These are phyloP conservation scores for Neodiprion lecontei DNA, from an alignment of 1,140 invertebrate genomes.

Conservation along the genomic window DNA sequence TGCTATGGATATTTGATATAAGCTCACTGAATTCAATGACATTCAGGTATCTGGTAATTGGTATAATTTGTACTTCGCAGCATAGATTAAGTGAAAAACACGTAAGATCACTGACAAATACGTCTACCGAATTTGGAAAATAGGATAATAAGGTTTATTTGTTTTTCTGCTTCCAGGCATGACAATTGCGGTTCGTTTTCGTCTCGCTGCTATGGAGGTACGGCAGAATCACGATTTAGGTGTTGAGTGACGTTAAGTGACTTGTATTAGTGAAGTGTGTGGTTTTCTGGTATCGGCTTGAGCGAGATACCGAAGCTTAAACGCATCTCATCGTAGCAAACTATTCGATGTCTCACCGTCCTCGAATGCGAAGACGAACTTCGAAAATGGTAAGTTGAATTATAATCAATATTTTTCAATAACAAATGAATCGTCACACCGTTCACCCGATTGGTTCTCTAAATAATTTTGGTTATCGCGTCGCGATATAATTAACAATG, in stretches of 20 bases:
- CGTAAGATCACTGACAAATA: no score
- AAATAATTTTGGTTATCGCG: no score
- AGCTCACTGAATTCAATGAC: no score
- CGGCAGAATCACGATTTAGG: neutral
- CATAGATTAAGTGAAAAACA: no score
- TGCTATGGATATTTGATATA: no score
- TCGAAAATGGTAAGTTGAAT: neutral
- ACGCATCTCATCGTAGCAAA: neutral
- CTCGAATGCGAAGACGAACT: neutral
- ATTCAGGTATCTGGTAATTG: no score
- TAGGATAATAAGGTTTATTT: neutral
- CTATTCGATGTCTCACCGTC: neutral
- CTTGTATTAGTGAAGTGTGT: neutral
- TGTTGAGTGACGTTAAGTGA: slow-evolving; percentile 2
- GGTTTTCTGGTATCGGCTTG: neutral
- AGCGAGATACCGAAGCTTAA: neutral
- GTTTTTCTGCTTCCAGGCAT: neutral
- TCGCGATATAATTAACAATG: no score
- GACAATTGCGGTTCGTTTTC: neutral
- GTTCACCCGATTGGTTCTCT: no score
- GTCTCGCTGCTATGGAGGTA: neutral
- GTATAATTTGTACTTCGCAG: no score
- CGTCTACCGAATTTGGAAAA: no score
- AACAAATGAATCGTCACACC: no score
- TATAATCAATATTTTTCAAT: no score